Percentiles rank a stretch among this genome's conserved stretches.
Conservation (phyloP, 2,888 invertebrate genomes). For the Atethmia centrago region DNA sequence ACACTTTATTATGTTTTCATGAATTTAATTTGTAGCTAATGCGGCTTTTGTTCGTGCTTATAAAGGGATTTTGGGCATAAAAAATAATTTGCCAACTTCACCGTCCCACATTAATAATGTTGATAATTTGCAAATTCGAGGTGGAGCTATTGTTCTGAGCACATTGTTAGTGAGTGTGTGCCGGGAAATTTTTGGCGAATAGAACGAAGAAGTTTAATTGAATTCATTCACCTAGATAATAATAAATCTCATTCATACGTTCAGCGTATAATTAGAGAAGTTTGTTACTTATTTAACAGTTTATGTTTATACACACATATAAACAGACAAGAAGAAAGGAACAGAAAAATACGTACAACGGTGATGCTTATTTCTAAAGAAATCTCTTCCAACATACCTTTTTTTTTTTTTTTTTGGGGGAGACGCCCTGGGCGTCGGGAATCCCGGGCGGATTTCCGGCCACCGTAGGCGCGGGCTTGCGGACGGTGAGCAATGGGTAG, state of each 20-base stretch:
- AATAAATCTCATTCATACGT: neutral
- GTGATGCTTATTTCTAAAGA: too few relatives aligned
- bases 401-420: too few relatives aligned
- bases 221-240: neutral
- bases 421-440: too few relatives aligned
- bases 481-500: too few relatives aligned
- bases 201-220: too few relatives aligned
- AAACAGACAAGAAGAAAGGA: too few relatives aligned
- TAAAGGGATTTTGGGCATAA: slow-evolving; percentile 59
- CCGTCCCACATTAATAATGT: slow-evolving; percentile 51
- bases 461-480: too few relatives aligned
- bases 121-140: slow-evolving; percentile 58
- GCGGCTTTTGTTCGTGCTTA: slow-evolving; percentile 59
- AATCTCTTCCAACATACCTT: too few relatives aligned
- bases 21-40: slow-evolving; percentile 66
- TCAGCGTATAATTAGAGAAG: neutral
- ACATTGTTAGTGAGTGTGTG: slow-evolving; percentile 25
- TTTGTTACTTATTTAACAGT: neutral
- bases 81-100: slow-evolving; percentile 60
- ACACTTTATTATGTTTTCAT: slow-evolving; percentile 67
- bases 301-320: too few relatives aligned
- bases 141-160: slow-evolving; percentile 47
- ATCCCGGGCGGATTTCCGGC: too few relatives aligned
- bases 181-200: too few relatives aligned
- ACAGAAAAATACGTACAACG: too few relatives aligned